Base-by-base conservation (phyloP, 2,113 vertebrate species). In the Triplophysa tibetana region DNA sequence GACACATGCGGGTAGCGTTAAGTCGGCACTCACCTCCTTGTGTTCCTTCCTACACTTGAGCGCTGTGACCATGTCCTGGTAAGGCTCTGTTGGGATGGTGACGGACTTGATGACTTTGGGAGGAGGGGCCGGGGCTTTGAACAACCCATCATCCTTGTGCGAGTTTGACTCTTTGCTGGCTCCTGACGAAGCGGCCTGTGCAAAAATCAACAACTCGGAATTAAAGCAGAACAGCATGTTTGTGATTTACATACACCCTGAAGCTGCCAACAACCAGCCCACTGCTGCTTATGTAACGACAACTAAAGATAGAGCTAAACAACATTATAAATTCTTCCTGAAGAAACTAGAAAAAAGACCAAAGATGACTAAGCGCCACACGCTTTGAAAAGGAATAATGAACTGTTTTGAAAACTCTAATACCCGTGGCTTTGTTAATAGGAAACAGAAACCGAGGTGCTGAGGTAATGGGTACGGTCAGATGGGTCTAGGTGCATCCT, bases 31-130 rank as follows among this genome's bases (percentile, higher is more conserved):
- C 92, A 98, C 97, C 95, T 99, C 97, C 88, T 99, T 99, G 92
- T 98, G 96, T 93, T 98, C 96, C 91, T 97, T 98, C 88, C 94
- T 95, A 91, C 97, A 99, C 91, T 98, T 98, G 90, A 99, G 95
- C 77, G 96, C 90, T 43, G 97, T 99, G 91, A 98, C 96, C 66
- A 95, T 94, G 90, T 99, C 97, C 93, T 99, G 97, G 93, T 96
- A 97, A 82, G 94, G 97, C 83, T 97, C 95, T 19, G 94, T 96
- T 84, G 97, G 96, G 87, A 98, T 88, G 75, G 93, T 96, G 88
- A 97, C 94, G 41, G 94, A 97, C 92, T 99, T 99, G 81, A 95
- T 97, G 93, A 99, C 96, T 92, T 96, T 97, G 82, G 95, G 95
- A 77, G 97, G 97, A 89, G 96, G 96, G 58, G 96, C 96, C 68